Evolutionary conservation across 1,140 invertebrate genomes (phyloP), one percentile per base, ranked within the genome.

Genomic region (Neomicropteryx cornuta): DNA sequence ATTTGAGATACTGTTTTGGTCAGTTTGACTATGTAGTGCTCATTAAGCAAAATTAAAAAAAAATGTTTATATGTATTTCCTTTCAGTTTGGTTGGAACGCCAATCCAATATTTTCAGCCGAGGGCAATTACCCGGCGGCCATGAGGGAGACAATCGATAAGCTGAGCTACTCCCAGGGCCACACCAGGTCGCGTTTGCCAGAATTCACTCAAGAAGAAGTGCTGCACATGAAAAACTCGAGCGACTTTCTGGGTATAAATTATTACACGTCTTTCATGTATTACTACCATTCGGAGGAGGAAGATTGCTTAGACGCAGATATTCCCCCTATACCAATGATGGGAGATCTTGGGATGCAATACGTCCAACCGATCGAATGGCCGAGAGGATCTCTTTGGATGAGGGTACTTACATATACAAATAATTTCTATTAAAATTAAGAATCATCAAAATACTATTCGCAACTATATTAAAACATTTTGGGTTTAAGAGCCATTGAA

Each of bases 51-150:
- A n/a, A n/a, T n/a, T n/a, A n/a, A n/a, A n/a, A n/a, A n/a, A n/a
- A n/a, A n/a, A n/a, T n/a, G n/a, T n/a, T n/a, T n/a, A n/a, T 33
- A 34, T 34, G 22, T 42, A 21, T 44, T n/a, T n/a, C n/a, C n/a
- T 52, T 55, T 36, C 45, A 64, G 58, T 59, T 66, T 18, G 68
- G 66, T 5, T 73, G 69, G 71, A 74, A 66, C 38, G 69, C 57
- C 2, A 58, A 75, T 56, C 74, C 76, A 3, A 68, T 78, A 21
- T 71, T 66, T 42, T 62, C 62, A 11, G 53, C 48, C 38, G 51
- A 57, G 21, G 75, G 75, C 21, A 68, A 77, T 42, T 79, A 78
- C 47, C 73, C 75, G 5, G 47, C 58, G 42, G 49, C 72, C 3
- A 72, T 77, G 70, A 68, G 62, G 38, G 52, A 73, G 32, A 53